Conservation (phyloP, 2,797 vertebrate genomes). For the Myotis planiceps region DNA sequence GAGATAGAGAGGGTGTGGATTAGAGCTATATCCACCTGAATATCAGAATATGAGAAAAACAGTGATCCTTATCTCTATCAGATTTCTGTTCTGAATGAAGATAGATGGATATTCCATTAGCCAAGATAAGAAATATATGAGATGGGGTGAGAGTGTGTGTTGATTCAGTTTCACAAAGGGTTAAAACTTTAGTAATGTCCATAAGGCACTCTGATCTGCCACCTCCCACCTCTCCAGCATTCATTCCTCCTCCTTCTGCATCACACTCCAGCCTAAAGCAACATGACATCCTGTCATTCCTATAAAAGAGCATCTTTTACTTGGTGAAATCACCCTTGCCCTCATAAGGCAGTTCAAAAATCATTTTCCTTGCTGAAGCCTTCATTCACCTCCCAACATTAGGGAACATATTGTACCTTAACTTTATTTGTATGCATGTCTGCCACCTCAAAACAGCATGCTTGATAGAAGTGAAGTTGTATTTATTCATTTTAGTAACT, state of each 20-base stretch:
- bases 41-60: background rate
- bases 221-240: background rate
- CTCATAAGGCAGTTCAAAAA: background rate
- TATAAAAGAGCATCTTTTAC: background rate
- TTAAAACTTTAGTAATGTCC: background rate
- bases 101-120: background rate
- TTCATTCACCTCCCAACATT: background rate
- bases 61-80: background rate
- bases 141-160: fast-evolving
- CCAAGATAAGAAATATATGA: background rate
- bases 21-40: background rate
- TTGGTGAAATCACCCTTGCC: background rate
- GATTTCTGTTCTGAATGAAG: background rate
- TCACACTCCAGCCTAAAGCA: background rate
- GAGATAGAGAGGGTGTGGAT: background rate
- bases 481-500: background rate
- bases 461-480: background rate
- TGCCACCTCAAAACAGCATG: background rate
- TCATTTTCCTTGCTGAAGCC: background rate
- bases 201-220: background rate
- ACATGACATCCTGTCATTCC: background rate
- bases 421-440: background rate
- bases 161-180: background rate
- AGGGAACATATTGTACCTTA: background rate
- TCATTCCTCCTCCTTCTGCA: background rate